Percentiles rank a stretch among this genome's conserved stretches.
These are phyloP conservation scores for Drosophila watanabei DNA, from an alignment of 1,140 invertebrate species.

Conservation along the genomic window DNA sequence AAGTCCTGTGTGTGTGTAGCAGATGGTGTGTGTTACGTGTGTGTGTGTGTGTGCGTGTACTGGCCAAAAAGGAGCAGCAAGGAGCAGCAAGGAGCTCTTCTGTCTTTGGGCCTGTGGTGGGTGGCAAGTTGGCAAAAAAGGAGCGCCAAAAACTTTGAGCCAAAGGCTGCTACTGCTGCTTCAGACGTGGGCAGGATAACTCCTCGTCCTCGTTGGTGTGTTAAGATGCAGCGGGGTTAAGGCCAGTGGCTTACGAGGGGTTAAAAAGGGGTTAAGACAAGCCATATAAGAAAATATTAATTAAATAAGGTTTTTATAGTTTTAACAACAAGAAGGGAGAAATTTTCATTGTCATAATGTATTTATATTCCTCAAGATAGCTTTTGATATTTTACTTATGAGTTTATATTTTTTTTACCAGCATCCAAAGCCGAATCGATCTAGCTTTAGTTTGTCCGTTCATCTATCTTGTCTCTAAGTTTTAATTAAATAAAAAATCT, in stretches of 20 bases:
- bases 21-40: constrained; percentile 68
- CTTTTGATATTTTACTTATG: too few relatives aligned
- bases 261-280: background rate
- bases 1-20: constrained; percentile 69
- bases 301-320: background rate
- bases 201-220: background rate
- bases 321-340: too few relatives aligned
- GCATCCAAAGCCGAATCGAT: background rate
- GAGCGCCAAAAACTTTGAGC: constrained; percentile 41
- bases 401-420: too few relatives aligned
- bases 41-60: constrained; percentile 24
- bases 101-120: constrained; percentile 7
- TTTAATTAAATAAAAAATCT: too few relatives aligned
- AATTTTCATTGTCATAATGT: too few relatives aligned
- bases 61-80: constrained; percentile 25
- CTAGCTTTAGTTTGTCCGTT: too few relatives aligned
- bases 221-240: background rate
- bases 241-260: background rate
- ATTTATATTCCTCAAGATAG: too few relatives aligned
- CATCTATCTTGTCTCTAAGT: too few relatives aligned
- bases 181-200: constrained; percentile 42
- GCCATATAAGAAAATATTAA: background rate
- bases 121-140: constrained; percentile 46
- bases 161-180: constrained; percentile 25
- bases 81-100: background rate